Evolutionary conservation across 2,797 vertebrate species (phyloP).

Genomic region (Gobionotothen gibberifrons): DNA sequence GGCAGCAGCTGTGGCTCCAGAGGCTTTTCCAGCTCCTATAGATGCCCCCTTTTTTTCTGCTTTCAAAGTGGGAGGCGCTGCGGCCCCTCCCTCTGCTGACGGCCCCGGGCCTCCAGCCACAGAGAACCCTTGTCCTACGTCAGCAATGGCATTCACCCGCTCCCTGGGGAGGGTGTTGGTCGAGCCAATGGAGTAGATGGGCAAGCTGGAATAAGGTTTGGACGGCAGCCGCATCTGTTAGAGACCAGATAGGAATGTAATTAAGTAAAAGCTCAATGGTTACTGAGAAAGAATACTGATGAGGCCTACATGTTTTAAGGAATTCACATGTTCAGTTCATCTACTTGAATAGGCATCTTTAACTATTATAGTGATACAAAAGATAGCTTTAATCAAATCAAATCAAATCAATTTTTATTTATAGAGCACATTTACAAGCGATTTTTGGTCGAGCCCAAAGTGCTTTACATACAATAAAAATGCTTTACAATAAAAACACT

Average conservation of each 20-base stretch:
- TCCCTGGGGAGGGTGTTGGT: slow-evolving; percentile 90
- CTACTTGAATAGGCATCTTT: neutral
- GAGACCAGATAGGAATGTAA: slow-evolving; percentile 3
- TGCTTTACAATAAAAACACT: too few species aligned
- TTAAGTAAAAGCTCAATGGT: neutral
- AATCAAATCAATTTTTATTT: too few species aligned
- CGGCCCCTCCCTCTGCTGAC: slow-evolving; percentile 18
- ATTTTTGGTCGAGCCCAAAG: too few species aligned
- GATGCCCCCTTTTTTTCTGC: slow-evolving; percentile 35
- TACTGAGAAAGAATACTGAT: slow-evolving; percentile 12
- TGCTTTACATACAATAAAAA: too few species aligned
- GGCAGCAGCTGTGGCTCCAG: slow-evolving; percentile 32
- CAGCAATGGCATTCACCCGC: slow-evolving; percentile 70
- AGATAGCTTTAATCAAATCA: neutral
- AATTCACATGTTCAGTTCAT: neutral
- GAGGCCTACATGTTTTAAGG: neutral
- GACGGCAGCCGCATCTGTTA: slow-evolving; percentile 95
- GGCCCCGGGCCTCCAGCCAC: slow-evolving; percentile 56
- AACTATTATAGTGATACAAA: neutral
- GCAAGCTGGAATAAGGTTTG: slow-evolving; percentile 94
- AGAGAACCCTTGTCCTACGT: slow-evolving; percentile 65
- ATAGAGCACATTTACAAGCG: too few species aligned
- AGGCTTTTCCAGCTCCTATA: slow-evolving; percentile 59
- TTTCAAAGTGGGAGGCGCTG: slow-evolving; percentile 19
- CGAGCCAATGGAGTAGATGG: slow-evolving; percentile 96